These are phyloP conservation scores for Triplophysa siluroides DNA, from an alignment of 2,113 vertebrate species.

Conservation along the genomic window DNA sequence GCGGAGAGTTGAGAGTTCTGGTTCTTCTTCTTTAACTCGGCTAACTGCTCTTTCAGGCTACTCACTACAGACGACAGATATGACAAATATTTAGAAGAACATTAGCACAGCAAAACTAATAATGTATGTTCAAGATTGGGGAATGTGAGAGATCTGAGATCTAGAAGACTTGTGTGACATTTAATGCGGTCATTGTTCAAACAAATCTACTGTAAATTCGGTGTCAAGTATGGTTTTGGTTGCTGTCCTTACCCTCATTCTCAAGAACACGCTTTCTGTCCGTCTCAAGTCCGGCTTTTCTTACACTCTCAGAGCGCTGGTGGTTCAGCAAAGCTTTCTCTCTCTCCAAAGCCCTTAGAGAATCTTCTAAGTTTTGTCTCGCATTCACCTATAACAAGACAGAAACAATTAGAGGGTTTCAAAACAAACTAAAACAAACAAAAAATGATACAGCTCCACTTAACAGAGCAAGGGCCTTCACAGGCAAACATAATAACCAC, in stretches of 20 bases:
- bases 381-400: slow-evolving; percentile 78
- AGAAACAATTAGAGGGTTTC: not conserved
- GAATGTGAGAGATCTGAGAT: slow-evolving; percentile 13
- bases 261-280: slow-evolving; percentile 91
- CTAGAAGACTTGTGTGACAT: not conserved
- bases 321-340: slow-evolving; percentile 94
- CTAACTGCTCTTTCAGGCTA: slow-evolving; percentile 92
- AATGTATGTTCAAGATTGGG: not conserved
- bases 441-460: not conserved
- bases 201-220: not conserved
- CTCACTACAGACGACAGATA: slow-evolving; percentile 76
- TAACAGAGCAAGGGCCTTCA: not conserved
- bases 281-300: slow-evolving; percentile 88
- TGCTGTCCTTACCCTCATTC: slow-evolving; percentile 81
- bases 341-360: slow-evolving; percentile 87
- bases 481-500: no score
- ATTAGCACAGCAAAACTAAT: slow-evolving; percentile 8
- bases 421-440: not conserved
- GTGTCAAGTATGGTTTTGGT: not conserved
- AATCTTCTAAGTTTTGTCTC: slow-evolving; percentile 85
- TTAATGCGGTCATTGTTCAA: not conserved
- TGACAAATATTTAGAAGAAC: not conserved
- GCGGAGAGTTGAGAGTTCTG: slow-evolving; percentile 90
- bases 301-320: slow-evolving; percentile 86
- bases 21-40: slow-evolving; percentile 91